These are phyloP conservation scores for Styela clava DNA, from an alignment of 23 tunicate genomes.

Conservation along the genomic window DNA sequence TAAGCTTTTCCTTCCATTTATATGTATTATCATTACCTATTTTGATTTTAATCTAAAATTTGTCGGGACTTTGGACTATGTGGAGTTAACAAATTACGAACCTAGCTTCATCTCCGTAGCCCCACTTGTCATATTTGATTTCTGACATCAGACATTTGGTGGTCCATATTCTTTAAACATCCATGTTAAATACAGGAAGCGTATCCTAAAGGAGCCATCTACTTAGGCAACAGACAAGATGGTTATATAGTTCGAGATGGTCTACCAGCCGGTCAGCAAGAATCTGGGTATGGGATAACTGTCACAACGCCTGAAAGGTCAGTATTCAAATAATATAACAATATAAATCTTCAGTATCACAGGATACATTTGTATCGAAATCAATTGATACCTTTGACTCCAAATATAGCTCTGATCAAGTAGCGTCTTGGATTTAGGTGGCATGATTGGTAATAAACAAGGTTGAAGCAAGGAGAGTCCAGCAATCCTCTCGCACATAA, in stretches of 20 bases:
- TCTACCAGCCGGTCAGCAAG: slow-evolving; percentile 76
- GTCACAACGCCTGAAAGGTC: slow-evolving; percentile 75
- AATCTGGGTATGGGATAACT: slow-evolving; percentile 74
- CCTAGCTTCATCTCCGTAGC: no score
- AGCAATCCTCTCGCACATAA: no score
- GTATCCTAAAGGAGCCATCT: slow-evolving; percentile 74
- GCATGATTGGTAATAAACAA: no score
- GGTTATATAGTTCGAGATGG: slow-evolving; percentile 80
- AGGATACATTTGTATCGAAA: not conserved
- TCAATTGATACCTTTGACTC: not conserved
- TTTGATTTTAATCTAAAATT: no score
- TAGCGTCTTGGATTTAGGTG: not conserved
- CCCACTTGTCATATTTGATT: no score
- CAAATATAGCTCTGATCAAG: not conserved
- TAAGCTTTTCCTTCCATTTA: slow-evolving; percentile 12
- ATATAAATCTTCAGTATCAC: not conserved
- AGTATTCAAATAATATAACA: no score
- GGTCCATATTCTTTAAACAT: no score
- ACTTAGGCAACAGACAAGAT: slow-evolving; percentile 59
- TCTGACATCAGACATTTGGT: no score
- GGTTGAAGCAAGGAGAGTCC: no score
- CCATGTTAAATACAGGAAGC: slow-evolving; percentile 70
- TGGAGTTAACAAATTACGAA: no score
- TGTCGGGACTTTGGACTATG: no score
- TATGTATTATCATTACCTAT: no score